Evolutionary conservation across 2,888 invertebrate species (phyloP).

Genomic region (Linyphia triangularis): DNA sequence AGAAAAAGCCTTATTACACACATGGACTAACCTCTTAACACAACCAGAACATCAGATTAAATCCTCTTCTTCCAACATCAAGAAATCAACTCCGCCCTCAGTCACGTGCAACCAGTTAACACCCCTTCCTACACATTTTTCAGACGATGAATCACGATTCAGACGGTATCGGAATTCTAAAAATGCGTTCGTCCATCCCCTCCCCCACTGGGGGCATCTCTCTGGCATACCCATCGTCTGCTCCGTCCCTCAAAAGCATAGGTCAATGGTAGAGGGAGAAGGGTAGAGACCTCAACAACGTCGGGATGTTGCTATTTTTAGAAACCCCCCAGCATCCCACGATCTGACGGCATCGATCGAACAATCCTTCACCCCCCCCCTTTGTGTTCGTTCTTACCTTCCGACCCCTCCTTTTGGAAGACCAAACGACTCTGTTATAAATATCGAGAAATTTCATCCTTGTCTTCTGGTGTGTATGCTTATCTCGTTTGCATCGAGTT

Average conservation of each 20-base stretch:
- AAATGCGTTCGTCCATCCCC: background rate
- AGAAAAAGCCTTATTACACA: too few species aligned
- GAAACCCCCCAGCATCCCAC: slow-evolving; percentile 15
- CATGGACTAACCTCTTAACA: background rate
- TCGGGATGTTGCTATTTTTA: slow-evolving; percentile 44
- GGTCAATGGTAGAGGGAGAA: slow-evolving; percentile 31
- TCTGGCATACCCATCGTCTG: background rate
- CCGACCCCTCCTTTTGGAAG: background rate
- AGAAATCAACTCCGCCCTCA: background rate
- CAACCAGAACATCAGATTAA: too few species aligned
- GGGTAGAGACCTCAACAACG: background rate
- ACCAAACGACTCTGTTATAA: background rate
- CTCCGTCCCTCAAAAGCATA: background rate
- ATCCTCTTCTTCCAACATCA: background rate
- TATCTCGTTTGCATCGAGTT: slow-evolving; percentile 23
- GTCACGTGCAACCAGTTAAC: too few species aligned
- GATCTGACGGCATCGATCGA: background rate
- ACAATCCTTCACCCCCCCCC: background rate
- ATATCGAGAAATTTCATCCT: background rate
- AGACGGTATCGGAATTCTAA: background rate
- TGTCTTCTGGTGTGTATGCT: background rate
- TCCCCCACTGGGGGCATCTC: background rate
- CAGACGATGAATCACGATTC: background rate
- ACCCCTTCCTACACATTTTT: background rate
- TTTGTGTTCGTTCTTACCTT: background rate